Evolutionary conservation across 2,888 invertebrate genomes (phyloP).

Genomic region (Cryptophagus acutangulus): DNA sequence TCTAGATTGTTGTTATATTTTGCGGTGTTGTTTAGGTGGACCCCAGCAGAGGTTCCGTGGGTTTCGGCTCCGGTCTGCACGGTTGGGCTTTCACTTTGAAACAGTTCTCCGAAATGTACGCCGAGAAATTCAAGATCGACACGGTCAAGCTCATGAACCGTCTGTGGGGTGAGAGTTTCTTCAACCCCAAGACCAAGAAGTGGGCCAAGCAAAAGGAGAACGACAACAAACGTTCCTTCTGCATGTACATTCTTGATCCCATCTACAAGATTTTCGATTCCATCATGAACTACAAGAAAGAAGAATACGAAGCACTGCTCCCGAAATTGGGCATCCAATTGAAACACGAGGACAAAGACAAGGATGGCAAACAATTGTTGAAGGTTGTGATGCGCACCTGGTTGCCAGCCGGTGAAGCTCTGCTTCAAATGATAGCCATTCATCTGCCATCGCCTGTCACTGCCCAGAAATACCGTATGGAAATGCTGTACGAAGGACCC

Average conservation of each 20-base stretch:
- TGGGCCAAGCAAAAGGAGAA: conserved; percentile 90
- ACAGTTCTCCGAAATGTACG: conserved; percentile 99
- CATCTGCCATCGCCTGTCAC: conserved; percentile 98
- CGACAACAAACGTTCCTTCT: conserved; percentile 95
- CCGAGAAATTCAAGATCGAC: conserved; percentile 98
- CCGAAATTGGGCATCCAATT: conserved; percentile 88
- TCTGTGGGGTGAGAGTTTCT: conserved; percentile 99
- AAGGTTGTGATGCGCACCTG: conserved; percentile 99
- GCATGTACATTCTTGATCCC: conserved; percentile 97
- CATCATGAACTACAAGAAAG: conserved; percentile 65
- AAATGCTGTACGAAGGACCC: conserved; percentile 99
- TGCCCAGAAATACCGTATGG: conserved; percentile 99
- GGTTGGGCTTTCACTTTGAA: conserved; percentile 99
- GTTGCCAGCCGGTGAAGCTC: conserved; percentile 98
- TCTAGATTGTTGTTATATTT: too few species aligned
- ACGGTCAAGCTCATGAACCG: conserved; percentile 95
- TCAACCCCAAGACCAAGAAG: conserved; percentile 95
- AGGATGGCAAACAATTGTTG: conserved; percentile 91
- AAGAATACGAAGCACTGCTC: conserved; percentile 81
- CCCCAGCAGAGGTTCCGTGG: conserved; percentile 97
- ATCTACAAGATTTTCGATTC: conserved; percentile 90
- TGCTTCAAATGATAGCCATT: conserved; percentile 99
- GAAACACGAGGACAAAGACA: conserved; percentile 92
- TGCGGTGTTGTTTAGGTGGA: conserved; percentile 59
- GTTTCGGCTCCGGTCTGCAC: conserved; percentile 98